phyloP scores from a whole-genome alignment of 1,140 invertebrate genomes.

The Neomicropteryx cornuta region DNA sequence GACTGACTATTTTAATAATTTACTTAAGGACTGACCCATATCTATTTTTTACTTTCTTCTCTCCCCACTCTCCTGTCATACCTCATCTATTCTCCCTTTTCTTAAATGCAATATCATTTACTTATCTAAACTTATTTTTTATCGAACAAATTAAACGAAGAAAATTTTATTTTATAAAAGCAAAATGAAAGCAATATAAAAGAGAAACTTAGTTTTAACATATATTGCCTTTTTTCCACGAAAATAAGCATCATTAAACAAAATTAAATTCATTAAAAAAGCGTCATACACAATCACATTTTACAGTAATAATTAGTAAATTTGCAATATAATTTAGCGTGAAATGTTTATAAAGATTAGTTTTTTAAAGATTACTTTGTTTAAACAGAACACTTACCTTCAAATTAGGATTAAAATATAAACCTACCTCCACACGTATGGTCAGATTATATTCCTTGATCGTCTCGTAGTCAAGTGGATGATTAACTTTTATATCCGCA shows the following conservation, averaged over 20 bases:
- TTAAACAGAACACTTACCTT: no score
- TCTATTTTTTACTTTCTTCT: no score
- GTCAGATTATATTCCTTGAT: conserved; percentile 95
- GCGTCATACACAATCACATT: neutral
- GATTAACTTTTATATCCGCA: conserved; percentile 93
- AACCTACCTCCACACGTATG: conserved; percentile 83
- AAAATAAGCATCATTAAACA: conserved; percentile 2
- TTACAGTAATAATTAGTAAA: neutral
- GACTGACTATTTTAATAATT: no score
- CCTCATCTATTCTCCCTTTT: no score
- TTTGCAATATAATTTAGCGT: neutral
- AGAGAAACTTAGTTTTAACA: no score
- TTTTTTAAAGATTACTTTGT: neutral
- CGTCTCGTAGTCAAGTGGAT: conserved; percentile 88
- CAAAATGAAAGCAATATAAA: no score
- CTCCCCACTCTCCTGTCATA: no score
- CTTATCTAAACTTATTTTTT: no score
- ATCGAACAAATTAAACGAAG: no score
- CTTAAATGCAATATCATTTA: no score
- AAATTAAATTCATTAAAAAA: conserved; percentile 3
- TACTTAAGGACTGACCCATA: no score
- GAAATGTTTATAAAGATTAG: neutral
- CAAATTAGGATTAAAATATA: conserved; percentile 9
- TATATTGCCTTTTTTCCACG: conserved; percentile 2
- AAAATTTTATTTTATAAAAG: no score